Evolutionary conservation across 2,113 vertebrate genomes (phyloP).

Genomic region (Salminus brasiliensis): DNA sequence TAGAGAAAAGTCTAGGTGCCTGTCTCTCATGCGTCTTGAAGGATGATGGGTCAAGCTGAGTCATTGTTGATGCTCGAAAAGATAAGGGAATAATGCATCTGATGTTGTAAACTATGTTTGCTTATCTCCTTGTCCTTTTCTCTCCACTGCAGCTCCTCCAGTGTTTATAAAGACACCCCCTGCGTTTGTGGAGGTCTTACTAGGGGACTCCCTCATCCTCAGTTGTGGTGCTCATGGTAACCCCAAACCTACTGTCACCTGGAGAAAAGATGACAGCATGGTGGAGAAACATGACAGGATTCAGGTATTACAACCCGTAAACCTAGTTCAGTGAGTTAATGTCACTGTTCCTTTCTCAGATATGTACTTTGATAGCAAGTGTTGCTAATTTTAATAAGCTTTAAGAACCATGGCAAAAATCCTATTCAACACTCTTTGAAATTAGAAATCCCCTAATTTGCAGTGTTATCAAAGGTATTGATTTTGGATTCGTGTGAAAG

Average conservation of each 20-base stretch:
- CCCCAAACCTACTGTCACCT: slow-evolving; percentile 85
- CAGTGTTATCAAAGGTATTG: too few species aligned
- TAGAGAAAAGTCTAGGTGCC: too few species aligned
- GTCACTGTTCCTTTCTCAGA: too few species aligned
- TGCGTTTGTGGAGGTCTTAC: slow-evolving; percentile 82
- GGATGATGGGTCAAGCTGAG: too few species aligned
- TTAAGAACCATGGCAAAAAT: too few species aligned
- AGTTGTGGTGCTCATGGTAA: slow-evolving; percentile 87
- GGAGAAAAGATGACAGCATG: slow-evolving; percentile 82
- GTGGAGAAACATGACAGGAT: slow-evolving; percentile 79
- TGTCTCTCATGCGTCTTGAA: too few species aligned
- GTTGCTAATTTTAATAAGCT: too few species aligned
- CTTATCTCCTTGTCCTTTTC: not conserved
- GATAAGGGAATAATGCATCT: not conserved
- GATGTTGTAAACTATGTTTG: not conserved
- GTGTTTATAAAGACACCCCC: slow-evolving; percentile 87
- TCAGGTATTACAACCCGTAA: slow-evolving; percentile 72
- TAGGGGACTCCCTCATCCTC: slow-evolving; percentile 81
- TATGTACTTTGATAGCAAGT: too few species aligned
- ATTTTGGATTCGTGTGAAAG: too few species aligned
- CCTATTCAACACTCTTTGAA: too few species aligned
- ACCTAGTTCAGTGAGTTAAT: too few species aligned
- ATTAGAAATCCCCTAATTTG: too few species aligned
- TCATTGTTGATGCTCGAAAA: not conserved
- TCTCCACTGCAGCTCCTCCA: slow-evolving; percentile 81